These are phyloP conservation scores for Micrasema minimum DNA, from an alignment of 1,140 invertebrate species.

Conservation along the genomic window DNA sequence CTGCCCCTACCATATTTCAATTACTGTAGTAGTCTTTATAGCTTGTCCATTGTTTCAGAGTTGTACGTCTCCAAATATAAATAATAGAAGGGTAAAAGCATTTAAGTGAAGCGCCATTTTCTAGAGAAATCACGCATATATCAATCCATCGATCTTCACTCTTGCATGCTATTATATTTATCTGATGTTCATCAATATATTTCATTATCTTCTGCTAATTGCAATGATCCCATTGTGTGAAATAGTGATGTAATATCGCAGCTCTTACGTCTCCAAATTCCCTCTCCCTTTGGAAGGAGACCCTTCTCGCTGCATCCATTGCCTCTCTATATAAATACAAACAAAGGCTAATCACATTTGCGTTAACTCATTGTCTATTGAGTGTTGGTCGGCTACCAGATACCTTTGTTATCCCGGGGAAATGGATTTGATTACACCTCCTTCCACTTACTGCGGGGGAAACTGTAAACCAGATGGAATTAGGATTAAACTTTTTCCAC, in stretches of 20 bases:
- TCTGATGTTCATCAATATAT: no score
- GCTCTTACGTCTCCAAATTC: slow-evolving; percentile 5
- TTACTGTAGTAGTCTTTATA: no score
- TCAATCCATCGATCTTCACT: no score
- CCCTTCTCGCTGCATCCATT: slow-evolving; percentile 38
- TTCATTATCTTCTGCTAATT: no score
- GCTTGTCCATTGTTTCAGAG: no score
- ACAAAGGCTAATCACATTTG: slow-evolving; percentile 54
- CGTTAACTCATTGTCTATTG: slow-evolving; percentile 54
- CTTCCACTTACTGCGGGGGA: slow-evolving; percentile 10
- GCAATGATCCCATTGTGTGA: not conserved
- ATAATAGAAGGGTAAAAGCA: no score
- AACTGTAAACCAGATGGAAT: slow-evolving; percentile 4
- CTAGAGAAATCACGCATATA: no score
- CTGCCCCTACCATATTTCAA: no score
- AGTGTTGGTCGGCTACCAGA: slow-evolving; percentile 49
- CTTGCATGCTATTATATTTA: no score
- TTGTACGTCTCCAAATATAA: no score
- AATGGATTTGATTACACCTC: slow-evolving; percentile 49
- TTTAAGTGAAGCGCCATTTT: no score
- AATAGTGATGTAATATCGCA: slow-evolving; percentile 29
- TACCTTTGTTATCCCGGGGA: slow-evolving; percentile 40
- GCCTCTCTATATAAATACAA: slow-evolving; percentile 38
- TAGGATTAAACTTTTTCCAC: no score
- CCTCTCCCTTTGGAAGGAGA: slow-evolving; percentile 17